Evolutionary conservation across 2,797 vertebrate species (phyloP).

Genomic region (Eleutherodactylus coqui): DNA sequence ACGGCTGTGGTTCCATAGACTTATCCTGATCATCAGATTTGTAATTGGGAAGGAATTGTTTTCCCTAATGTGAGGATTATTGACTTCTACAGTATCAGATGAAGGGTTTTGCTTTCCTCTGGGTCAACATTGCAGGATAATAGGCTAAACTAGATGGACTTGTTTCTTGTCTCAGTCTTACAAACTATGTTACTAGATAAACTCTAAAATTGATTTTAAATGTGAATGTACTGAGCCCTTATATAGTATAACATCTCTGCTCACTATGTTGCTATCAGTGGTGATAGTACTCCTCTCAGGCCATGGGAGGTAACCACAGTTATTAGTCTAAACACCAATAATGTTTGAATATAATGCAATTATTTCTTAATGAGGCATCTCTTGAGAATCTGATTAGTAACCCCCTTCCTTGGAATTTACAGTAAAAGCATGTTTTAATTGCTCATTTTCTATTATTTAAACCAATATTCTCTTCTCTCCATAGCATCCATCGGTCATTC

Average conservation of each 20-base stretch:
- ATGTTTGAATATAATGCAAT: not conserved
- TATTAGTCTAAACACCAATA: not conserved
- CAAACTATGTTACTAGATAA: not conserved
- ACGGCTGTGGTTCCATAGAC: too few species aligned
- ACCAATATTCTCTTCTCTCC: not conserved
- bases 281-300: not conserved
- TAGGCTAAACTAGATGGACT: too few species aligned
- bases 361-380: not conserved
- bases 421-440: not conserved
- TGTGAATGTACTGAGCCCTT: not conserved
- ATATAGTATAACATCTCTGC: not conserved
- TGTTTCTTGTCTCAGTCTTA: too few species aligned
- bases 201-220: not conserved
- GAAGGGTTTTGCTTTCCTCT: too few species aligned
- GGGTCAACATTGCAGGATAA: too few species aligned
- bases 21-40: too few species aligned
- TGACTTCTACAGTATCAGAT: too few species aligned
- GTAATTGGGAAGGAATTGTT: too few species aligned
- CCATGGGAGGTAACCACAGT: not conserved
- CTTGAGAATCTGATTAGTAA: not conserved
- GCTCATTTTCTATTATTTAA: not conserved
- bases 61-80: too few species aligned
- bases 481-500: slow-evolving; percentile 79
- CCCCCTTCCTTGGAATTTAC: not conserved
- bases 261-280: not conserved